Conservation (phyloP, 2,113 vertebrate species). For the Hydrolagus affinis region DNA sequence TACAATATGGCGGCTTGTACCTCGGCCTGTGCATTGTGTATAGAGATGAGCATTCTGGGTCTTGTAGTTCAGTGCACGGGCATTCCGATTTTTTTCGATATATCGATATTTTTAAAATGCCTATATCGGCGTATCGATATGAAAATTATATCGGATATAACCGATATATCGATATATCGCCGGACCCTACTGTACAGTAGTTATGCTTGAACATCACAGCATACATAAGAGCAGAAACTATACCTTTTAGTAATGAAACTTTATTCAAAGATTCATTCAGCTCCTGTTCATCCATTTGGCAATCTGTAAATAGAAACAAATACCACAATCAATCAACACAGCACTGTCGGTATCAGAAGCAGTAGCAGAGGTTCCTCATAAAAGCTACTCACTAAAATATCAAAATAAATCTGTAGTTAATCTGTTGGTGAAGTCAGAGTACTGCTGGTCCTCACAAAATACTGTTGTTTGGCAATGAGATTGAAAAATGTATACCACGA, state of each 20-base stretch:
- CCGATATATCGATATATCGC: no score
- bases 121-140: no score
- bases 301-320: conserved; percentile 58
- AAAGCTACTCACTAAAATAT: neutral
- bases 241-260: conserved; percentile 89
- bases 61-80: no score
- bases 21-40: no score
- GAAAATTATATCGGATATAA: no score
- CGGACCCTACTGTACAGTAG: no score
- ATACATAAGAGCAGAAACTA: conserved; percentile 11
- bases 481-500: neutral
- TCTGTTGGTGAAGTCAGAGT: neutral
- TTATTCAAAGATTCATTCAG: conserved; percentile 85
- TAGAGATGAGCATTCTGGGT: no score
- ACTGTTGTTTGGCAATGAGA: neutral
- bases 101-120: no score
- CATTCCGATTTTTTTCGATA: no score
- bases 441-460: neutral
- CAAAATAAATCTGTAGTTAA: neutral
- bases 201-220: neutral
- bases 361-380: neutral
- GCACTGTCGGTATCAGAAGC: neutral
- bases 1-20: no score
- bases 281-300: conserved; percentile 95
- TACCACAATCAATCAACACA: neutral